These are phyloP conservation scores for Callionymus lyra DNA, from an alignment of 2,113 vertebrate genomes.

Conservation along the genomic window DNA sequence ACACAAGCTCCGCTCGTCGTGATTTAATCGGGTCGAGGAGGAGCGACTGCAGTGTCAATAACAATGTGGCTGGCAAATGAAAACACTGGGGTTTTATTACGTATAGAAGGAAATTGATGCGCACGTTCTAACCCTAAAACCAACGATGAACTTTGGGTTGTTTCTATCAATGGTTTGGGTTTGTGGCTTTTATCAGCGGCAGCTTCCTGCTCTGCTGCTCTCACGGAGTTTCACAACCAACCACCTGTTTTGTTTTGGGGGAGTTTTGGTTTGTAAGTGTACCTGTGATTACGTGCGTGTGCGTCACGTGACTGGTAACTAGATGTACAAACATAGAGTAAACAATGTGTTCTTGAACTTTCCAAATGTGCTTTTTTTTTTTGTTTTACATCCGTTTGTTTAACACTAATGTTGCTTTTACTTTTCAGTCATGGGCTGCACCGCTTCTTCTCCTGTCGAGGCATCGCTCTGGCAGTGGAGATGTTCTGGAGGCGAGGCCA, in stretches of 20 bases:
- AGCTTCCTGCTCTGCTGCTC: constrained; percentile 23
- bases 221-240: constrained; percentile 25
- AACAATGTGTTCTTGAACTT: no score
- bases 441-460: constrained; percentile 90
- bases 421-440: constrained; percentile 78
- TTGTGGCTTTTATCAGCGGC: constrained; percentile 1
- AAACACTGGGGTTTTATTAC: no score
- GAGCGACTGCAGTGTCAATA: no score
- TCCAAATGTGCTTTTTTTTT: neutral
- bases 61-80: no score
- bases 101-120: no score
- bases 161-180: no score
- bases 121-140: no score
- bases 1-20: no score
- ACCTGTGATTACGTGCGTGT: no score
- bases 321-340: no score
- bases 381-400: constrained; percentile 22
- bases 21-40: no score
- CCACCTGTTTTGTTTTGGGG: constrained; percentile 9
- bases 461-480: constrained; percentile 91
- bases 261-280: neutral
- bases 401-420: neutral
- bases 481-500: constrained; percentile 92
- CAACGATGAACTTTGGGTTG: neutral
- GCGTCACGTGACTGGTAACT: no score